phyloP scores from a whole-genome alignment of 2,113 vertebrate genomes.

The Thermophis baileyi region DNA sequence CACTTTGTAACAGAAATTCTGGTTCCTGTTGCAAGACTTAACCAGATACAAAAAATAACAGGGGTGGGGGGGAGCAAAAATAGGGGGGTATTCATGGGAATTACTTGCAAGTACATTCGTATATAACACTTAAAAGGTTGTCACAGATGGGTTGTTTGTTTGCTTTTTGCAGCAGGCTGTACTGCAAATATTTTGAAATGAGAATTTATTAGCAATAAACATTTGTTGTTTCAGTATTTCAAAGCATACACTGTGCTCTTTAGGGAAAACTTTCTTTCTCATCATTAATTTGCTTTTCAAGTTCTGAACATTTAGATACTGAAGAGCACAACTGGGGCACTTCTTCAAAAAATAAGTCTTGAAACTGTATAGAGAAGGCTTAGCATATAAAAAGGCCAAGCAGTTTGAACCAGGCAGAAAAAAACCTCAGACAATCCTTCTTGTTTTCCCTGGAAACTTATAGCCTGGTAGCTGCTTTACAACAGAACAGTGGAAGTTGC shows the following conservation, averaged over 20 bases:
- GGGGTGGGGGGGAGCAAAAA: not conserved
- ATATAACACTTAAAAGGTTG: accelerated
- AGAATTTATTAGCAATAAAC: not conserved
- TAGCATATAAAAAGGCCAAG: not conserved
- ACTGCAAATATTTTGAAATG: not conserved
- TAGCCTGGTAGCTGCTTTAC: not conserved
- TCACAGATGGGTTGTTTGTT: not conserved
- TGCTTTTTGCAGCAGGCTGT: not conserved
- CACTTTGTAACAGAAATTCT: no score
- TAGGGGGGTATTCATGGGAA: accelerated
- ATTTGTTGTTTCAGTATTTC: accelerated
- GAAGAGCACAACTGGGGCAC: not conserved
- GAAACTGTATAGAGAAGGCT: not conserved
- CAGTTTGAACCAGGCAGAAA: not conserved
- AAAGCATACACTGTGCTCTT: not conserved
- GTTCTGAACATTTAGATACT: accelerated
- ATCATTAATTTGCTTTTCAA: not conserved
- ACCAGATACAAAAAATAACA: not conserved
- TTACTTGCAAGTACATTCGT: not conserved
- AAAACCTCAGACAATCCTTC: not conserved
- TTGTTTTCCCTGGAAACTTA: not conserved
- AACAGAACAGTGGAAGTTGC: not conserved
- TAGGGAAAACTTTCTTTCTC: not conserved
- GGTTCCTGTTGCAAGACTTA: no score
- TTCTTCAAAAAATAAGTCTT: not conserved